Conservation (phyloP, 2,113 vertebrate species). For the human (Homo sapiens) region GRCh38 chr13:101162001-101162500, state of each 20-base stretch:
- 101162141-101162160: neutral
- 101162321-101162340: neutral
- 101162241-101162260: neutral
- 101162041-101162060: neutral
- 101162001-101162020: neutral
- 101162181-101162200: conserved; percentile 2
- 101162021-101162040: neutral
- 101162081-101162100: neutral
- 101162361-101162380: neutral
- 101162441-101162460: neutral
- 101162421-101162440: neutral
- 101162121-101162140: neutral
- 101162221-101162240: neutral
- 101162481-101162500: neutral
- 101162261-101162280: neutral
- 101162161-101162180: neutral
- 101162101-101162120: neutral
- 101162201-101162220: neutral
- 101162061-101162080: neutral
- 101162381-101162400: neutral
- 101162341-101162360: conserved; percentile 1
- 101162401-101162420: neutral
- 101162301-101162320: neutral
- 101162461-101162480: neutral
- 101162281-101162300: neutral